Percentiles rank a stretch among this genome's conserved stretches.
Conservation (phyloP, 1,140 invertebrate genomes). For the Dinoponera quadriceps region DNA sequence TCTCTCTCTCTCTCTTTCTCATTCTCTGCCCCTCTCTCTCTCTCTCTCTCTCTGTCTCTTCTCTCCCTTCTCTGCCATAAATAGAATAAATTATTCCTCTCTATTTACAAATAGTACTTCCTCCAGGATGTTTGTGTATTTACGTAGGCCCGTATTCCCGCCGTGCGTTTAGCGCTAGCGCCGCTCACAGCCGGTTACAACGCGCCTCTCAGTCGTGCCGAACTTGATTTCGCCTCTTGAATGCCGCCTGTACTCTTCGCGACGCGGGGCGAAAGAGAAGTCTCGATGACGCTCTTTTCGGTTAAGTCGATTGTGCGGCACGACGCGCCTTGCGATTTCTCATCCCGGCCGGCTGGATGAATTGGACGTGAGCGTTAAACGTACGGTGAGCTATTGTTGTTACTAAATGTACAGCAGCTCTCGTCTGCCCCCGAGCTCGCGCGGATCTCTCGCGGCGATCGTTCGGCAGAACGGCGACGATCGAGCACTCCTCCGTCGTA, state of each 20-base stretch:
- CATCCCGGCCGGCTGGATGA: neutral
- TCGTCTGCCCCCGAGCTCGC: slow-evolving; percentile 43
- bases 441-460: slow-evolving; percentile 26
- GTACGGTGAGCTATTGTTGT: slow-evolving; percentile 71
- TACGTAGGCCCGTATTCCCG: slow-evolving; percentile 52
- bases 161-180: slow-evolving; percentile 39
- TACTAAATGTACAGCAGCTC: slow-evolving; percentile 65
- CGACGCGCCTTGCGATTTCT: too few relatives aligned
- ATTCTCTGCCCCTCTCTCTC: slow-evolving; percentile 8
- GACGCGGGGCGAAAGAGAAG: neutral
- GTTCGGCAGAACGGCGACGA: slow-evolving; percentile 50
- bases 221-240: neutral
- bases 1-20: neutral
- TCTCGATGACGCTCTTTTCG: neutral
- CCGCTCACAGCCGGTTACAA: too few relatives aligned
- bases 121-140: slow-evolving; percentile 72
- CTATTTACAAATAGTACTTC: slow-evolving; percentile 77
- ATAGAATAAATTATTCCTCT: slow-evolving; percentile 76
- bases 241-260: too few relatives aligned
- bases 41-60: slow-evolving; percentile 19
- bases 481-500: slow-evolving; percentile 44
- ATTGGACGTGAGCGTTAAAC: slow-evolving; percentile 18
- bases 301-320: neutral
- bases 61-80: slow-evolving; percentile 48
- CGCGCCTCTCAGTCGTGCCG: neutral